Evolutionary conservation across 2,797 vertebrate genomes (phyloP), one percentile per base, ranked within the genome.

Genomic region (Austrolebias charrua): DNA sequence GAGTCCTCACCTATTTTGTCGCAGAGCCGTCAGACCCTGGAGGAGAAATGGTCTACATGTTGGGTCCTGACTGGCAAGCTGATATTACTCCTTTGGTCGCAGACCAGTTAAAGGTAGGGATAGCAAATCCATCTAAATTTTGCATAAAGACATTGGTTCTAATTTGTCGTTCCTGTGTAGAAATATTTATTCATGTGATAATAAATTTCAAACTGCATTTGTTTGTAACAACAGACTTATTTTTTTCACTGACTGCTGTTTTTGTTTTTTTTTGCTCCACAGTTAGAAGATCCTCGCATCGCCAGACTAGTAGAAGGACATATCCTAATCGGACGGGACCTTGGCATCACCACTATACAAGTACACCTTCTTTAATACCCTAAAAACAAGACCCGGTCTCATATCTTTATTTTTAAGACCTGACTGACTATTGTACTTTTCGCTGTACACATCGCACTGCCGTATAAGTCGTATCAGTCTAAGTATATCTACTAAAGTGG

Each of bases 1-100:
- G 95, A 0, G 96, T 99, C 8, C 95, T 98, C 55, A 98, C 97
- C 0, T 96, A 98, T 86, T 97, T 98, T 12, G 96, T 97, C 45
- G 93, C 97, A 0, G 96, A 98, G 68, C 91, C 93, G 0, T 88
- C 94, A 0, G 94, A 94, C 60, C 43, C 84, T 0, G 92, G 93
- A 2, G 94, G 94, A 5, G 95, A 95, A 69, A 90, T 95, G 75
- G 92, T 87, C 62, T 94, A 93, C 82, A 92, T 98, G 96, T 86
- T 99, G 80, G 96, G 95, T 10, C 80, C 94, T 0, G 96, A 98
- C 84, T 98, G 97, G 97, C 97, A 98, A 77, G 93, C 96, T 0
- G 97, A 99, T 83, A 95, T 99, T 89, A 99, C 97, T 0, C 92
- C 95, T 50, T 90, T 99, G 7, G 96, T 98, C 46, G 63, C 91